Evolutionary conservation across 2,888 invertebrate genomes (phyloP).

Genomic region (Agonopterix subpropinquella): DNA sequence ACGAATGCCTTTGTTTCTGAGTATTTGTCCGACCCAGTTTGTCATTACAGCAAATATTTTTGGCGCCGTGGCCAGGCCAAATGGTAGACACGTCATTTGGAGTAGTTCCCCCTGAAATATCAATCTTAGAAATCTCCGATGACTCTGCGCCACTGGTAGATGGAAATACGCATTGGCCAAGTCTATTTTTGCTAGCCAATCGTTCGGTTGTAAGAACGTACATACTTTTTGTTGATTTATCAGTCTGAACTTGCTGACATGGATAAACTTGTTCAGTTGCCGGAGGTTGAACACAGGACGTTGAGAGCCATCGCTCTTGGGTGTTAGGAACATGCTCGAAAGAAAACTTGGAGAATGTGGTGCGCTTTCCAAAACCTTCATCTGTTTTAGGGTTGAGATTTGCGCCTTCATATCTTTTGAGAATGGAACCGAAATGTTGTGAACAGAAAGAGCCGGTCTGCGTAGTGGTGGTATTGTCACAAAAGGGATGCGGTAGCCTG

Average conservation of each 20-base stretch:
- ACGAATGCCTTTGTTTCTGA: slow-evolving; percentile 15
- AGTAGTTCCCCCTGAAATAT: slow-evolving; percentile 3
- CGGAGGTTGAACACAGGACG: slow-evolving; percentile 19
- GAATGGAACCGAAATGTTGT: not conserved
- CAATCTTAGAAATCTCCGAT: slow-evolving; percentile 12
- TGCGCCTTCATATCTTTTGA: not conserved
- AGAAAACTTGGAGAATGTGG: slow-evolving; percentile 7
- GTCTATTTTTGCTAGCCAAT: slow-evolving; percentile 17
- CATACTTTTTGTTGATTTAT: slow-evolving; percentile 9
- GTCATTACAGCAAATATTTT: slow-evolving; percentile 14
- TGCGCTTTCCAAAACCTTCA: not conserved
- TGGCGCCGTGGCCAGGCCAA: slow-evolving; percentile 14
- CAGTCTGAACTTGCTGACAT: slow-evolving; percentile 1
- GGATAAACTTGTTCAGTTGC: slow-evolving; percentile 12
- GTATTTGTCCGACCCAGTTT: slow-evolving; percentile 17
- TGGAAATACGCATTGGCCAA: slow-evolving; percentile 17
- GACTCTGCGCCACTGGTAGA: slow-evolving; percentile 6
- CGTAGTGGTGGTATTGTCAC: not conserved
- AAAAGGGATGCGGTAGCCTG: slow-evolving; percentile 1
- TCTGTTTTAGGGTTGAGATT: not conserved
- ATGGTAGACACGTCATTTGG: slow-evolving; percentile 15
- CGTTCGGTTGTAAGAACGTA: slow-evolving; percentile 9
- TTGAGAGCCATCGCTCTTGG: slow-evolving; percentile 7
- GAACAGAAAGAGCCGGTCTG: not conserved
- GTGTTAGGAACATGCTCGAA: slow-evolving; percentile 10